These are phyloP conservation scores for Eumerus sabulonum DNA, from an alignment of 2,888 invertebrate genomes.

Conservation along the genomic window DNA sequence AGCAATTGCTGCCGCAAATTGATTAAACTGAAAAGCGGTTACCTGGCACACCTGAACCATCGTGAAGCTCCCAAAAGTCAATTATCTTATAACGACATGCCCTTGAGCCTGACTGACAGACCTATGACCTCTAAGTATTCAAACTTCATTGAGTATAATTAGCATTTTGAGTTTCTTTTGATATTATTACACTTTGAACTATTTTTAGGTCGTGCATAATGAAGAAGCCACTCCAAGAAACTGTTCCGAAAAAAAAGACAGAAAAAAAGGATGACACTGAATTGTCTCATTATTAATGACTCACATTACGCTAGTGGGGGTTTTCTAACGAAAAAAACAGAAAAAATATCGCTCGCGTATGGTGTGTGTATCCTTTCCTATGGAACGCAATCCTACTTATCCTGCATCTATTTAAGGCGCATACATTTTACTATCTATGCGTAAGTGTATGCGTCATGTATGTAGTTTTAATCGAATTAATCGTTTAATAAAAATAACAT, in stretches of 20 bases:
- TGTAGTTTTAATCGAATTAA: slow-evolving; percentile 53
- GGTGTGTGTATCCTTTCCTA: slow-evolving; percentile 15
- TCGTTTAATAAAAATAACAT: slow-evolving; percentile 48
- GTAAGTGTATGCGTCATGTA: slow-evolving; percentile 12
- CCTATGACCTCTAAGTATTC: no score
- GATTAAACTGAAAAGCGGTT: no score
- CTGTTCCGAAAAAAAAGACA: background rate
- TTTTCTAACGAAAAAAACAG: background rate
- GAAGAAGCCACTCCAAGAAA: background rate
- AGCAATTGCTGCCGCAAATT: no score
- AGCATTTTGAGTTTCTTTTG: no score
- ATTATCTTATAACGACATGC: no score
- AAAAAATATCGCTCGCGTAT: background rate
- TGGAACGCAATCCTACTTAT: slow-evolving; percentile 3
- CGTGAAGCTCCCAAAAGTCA: no score
- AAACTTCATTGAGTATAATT: no score
- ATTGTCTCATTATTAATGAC: slow-evolving; percentile 37
- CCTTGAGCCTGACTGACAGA: no score
- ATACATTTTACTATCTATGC: no score
- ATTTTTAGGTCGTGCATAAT: slow-evolving; percentile 1
- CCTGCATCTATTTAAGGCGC: no score
- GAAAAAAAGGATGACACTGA: background rate
- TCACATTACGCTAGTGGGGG: slow-evolving; percentile 23
- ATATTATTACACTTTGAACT: background rate
- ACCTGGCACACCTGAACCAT: no score